Evolutionary conservation across 1,140 invertebrate species (phyloP), one percentile per base, ranked within the genome.

Genomic region (Drosophila pseudoobscura): DNA sequence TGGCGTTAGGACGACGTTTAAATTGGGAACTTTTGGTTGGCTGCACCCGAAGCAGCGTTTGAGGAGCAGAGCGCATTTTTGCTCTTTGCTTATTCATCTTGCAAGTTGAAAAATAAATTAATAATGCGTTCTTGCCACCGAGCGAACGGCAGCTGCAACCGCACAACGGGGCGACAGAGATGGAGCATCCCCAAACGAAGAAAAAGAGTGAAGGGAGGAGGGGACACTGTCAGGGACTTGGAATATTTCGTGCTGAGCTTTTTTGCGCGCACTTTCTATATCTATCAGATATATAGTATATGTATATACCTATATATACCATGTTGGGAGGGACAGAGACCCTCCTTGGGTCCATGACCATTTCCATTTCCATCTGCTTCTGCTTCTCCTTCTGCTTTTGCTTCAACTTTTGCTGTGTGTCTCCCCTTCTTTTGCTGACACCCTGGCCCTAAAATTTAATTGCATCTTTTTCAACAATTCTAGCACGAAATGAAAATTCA

Each of bases 101-200:
- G 83, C 82, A 87, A 87, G 83, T 88, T 87, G 78, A 83, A 87
- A 87, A 88, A 87, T 88, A 87, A 87, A 87, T 87, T 87, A 87
- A 87, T 87, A 87, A 87, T 87, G 83, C 83, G 83, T 87, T 87
- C 79, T 87, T 87, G 83, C 78, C 79, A 88, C 83, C 83, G 84
- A 35, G 88, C 70, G 78, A 13, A 88, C 75, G 78, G 83, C 78
- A 87, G 83, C 78, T 87, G 83, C 83, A 87, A 78, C 75, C 79
- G 75, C 83, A 83, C 44, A 62, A 79, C 64, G 64, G 45, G 41
- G 58, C 57, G 43, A 24, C 17, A 56, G 31, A 35, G 20, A 54
- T 44, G 44, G 44, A 57, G 50, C 53, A 65, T 31, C 31, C 51
- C 50, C 31, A 54, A 51, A 64, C 24, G 45, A 57, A 29, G 54